Evolutionary conservation across 2,888 invertebrate species (phyloP).

Genomic region (Xanthorhoe spadicearia): DNA sequence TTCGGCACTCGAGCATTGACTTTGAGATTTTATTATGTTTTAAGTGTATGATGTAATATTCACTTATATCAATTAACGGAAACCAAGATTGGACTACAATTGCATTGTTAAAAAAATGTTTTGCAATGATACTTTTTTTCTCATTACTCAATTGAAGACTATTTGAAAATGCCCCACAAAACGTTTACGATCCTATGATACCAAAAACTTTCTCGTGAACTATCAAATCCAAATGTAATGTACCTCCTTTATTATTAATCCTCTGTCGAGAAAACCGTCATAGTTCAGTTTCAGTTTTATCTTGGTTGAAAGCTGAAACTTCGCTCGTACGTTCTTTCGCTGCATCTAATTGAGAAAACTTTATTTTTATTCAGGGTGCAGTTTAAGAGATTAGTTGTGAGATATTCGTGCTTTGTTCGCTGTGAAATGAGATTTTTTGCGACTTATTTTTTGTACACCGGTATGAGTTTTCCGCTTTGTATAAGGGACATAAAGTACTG

Average conservation of each 20-base stretch:
- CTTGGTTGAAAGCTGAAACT: slow-evolving; percentile 73
- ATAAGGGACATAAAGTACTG: slow-evolving; percentile 24
- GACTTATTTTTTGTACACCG: slow-evolving; percentile 27
- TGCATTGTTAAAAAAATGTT: not conserved
- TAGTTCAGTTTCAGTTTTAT: slow-evolving; percentile 69
- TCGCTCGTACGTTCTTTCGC: slow-evolving; percentile 67
- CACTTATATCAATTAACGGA: not conserved
- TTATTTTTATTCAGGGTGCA: slow-evolving; percentile 63
- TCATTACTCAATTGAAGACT: not conserved
- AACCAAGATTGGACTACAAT: not conserved
- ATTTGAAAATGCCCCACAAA: slow-evolving; percentile 11
- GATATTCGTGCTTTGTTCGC: slow-evolving; percentile 45
- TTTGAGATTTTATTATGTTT: slow-evolving; percentile 21
- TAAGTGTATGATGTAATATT: slow-evolving; percentile 6
- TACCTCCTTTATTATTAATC: slow-evolving; percentile 72
- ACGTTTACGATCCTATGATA: slow-evolving; percentile 18
- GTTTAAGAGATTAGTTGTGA: slow-evolving; percentile 62
- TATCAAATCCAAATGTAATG: slow-evolving; percentile 48
- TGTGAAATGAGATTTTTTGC: slow-evolving; percentile 37
- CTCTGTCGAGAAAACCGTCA: slow-evolving; percentile 64
- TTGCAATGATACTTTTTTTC: not conserved
- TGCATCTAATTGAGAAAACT: slow-evolving; percentile 75
- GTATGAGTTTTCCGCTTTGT: slow-evolving; percentile 35
- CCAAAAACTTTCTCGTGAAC: slow-evolving; percentile 26
- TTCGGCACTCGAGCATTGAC: slow-evolving; percentile 23